A percentile compares a stretch with the other conserved stretches of the same genome.
Evolutionary conservation across 2,113 vertebrate species (phyloP).

Genomic region (Gymnarchus niloticus): DNA sequence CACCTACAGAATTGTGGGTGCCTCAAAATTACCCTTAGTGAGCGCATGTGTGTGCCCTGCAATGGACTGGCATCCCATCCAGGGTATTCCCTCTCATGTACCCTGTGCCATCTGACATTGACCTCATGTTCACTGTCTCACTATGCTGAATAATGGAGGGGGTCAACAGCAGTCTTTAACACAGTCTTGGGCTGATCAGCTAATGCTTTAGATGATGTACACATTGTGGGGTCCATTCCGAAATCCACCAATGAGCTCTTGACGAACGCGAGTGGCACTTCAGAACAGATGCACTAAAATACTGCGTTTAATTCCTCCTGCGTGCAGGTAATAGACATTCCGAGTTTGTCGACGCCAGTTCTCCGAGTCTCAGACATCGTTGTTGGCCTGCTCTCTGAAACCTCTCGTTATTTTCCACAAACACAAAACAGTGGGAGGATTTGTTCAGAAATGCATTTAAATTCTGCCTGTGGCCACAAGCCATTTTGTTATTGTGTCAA

Average conservation of each 20-base stretch:
- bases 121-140: neutral
- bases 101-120: neutral
- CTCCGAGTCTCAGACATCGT: neutral
- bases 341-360: neutral
- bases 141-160: neutral
- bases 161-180: neutral
- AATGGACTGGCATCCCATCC: neutral
- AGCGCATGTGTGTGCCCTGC: neutral
- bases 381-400: neutral
- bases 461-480: constrained; percentile 5
- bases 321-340: neutral
- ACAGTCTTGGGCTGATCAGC: neutral
- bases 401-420: neutral
- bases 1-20: too few relatives aligned
- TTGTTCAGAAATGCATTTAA: constrained; percentile 12
- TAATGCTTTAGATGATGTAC: neutral
- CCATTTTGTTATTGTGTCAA: neutral
- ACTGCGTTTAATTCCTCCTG: neutral
- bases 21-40: neutral
- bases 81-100: neutral
- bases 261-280: neutral
- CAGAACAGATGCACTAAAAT: neutral
- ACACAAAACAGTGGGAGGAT: constrained; percentile 12
- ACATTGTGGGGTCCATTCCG: neutral
- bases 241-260: neutral